A percentile compares a stretch with the other conserved stretches of the same genome.
These are phyloP conservation scores for Bubo bubo DNA, from an alignment of 2,113 vertebrate genomes.

Conservation along the genomic window DNA sequence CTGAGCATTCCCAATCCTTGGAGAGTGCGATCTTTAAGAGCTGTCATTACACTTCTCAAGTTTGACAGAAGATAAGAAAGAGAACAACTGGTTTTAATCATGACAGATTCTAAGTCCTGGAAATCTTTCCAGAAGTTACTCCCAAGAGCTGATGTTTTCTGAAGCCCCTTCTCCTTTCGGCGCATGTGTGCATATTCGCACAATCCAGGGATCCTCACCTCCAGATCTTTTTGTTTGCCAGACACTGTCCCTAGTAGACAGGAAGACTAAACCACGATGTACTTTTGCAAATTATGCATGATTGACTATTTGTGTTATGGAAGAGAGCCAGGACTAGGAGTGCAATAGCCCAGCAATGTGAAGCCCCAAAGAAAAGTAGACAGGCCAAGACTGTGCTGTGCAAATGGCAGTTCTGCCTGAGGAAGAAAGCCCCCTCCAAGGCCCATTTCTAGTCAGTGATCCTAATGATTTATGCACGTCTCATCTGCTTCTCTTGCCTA, in stretches of 20 bases:
- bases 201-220: constrained; percentile 5
- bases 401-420: background rate
- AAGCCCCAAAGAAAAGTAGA: constrained; percentile 9
- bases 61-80: constrained; percentile 63
- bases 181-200: background rate
- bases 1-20: constrained; percentile 49
- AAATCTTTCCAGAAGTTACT: constrained; percentile 55
- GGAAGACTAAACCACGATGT: background rate
- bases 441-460: background rate
- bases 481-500: background rate
- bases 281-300: background rate
- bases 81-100: constrained; percentile 64
- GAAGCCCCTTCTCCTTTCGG: background rate
- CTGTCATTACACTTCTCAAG: constrained; percentile 64
- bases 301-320: constrained; percentile 5
- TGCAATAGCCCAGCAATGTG: background rate
- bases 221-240: background rate
- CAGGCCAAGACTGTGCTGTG: background rate
- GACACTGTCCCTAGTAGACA: background rate
- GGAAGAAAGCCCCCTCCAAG: background rate
- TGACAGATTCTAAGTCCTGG: constrained; percentile 46
- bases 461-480: background rate
- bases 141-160: constrained; percentile 1
- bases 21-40: constrained; percentile 54
- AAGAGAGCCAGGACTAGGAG: constrained; percentile 9